Evolutionary conservation across 2,113 vertebrate genomes (phyloP).

Genomic region (Meleagris gallopavo): DNA sequence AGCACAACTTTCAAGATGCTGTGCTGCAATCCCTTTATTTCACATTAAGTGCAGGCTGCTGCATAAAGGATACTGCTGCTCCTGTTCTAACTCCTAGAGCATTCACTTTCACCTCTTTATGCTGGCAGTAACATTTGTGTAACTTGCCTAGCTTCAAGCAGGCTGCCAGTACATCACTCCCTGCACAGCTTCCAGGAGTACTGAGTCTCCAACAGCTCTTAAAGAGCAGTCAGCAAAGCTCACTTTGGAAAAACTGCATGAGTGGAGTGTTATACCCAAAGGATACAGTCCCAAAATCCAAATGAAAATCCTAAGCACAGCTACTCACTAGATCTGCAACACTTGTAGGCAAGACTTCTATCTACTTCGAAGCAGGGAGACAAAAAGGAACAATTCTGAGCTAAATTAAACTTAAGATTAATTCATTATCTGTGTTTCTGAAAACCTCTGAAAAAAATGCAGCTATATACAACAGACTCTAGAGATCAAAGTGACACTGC

Average conservation of each 20-base stretch:
- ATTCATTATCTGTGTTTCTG: neutral
- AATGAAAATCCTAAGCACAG: neutral
- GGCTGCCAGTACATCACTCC: neutral
- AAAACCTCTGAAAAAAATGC: neutral
- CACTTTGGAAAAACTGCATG: neutral
- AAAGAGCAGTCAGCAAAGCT: neutral
- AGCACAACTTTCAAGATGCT: neutral
- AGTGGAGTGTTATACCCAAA: neutral
- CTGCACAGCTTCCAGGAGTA: neutral
- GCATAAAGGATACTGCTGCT: neutral
- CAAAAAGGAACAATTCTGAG: neutral
- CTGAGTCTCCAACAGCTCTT: neutral
- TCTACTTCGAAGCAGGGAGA: conserved; percentile 6
- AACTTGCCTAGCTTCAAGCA: neutral
- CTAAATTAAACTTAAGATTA: neutral
- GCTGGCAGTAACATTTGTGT: neutral
- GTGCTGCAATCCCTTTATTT: neutral
- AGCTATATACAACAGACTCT: neutral
- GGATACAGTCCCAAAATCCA: neutral
- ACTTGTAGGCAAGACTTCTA: neutral
- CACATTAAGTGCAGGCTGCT: neutral
- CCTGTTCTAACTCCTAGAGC: neutral
- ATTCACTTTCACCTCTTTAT: neutral
- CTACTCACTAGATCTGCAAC: neutral
- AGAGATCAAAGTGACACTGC: neutral